Percentiles rank a stretch among this genome's conserved stretches.
Conservation (phyloP, 2,113 vertebrate genomes). For the Gracilinanus agilis region DNA sequence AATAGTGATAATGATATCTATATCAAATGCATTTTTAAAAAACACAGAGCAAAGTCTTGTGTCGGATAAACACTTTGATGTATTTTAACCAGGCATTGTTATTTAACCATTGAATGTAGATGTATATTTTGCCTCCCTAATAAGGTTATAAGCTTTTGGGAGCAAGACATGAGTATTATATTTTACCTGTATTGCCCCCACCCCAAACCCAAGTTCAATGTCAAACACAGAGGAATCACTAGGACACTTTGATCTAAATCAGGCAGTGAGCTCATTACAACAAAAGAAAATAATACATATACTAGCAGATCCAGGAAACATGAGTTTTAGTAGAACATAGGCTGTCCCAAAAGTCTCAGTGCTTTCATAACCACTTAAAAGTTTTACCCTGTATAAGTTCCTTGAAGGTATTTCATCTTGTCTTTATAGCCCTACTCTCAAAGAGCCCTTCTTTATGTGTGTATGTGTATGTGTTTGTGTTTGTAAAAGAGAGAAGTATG, state of each 20-base stretch:
- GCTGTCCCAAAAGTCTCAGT: neutral
- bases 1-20: neutral
- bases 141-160: neutral
- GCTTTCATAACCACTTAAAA: neutral
- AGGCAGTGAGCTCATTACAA: slow-evolving; percentile 28
- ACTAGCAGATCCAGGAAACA: slow-evolving; percentile 15
- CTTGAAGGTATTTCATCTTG: neutral
- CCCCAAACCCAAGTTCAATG: neutral
- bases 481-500: neutral
- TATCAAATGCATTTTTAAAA: neutral
- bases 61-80: neutral
- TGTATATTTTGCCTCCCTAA: neutral
- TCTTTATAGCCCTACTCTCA: neutral
- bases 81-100: neutral
- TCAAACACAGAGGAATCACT: neutral
- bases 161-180: neutral
- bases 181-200: neutral
- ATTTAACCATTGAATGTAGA: neutral
- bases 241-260: slow-evolving; percentile 21
- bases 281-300: slow-evolving; percentile 29
- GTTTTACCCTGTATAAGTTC: neutral
- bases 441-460: neutral
- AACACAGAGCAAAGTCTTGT: neutral
- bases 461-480: neutral
- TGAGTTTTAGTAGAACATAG: neutral